Base-by-base conservation (phyloP, 2,888 invertebrate genomes). In the Tenthredo mesomela region DNA sequence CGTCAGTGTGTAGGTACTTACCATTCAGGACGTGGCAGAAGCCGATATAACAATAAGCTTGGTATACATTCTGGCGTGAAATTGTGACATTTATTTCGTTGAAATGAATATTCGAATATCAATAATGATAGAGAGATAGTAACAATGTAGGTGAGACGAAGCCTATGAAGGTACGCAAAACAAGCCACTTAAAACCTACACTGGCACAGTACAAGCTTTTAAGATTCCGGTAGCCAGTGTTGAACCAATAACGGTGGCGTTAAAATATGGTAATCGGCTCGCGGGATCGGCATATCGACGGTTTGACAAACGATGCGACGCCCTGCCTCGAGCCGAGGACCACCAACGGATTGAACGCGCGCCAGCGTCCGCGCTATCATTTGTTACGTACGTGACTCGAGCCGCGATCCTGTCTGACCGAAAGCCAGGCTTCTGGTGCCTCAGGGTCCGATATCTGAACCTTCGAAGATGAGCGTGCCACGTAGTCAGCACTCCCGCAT, bases 261-360 rank as follows among this genome's bases (percentile, higher is more conserved):
- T 93, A 92, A 93, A 93, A 93, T 93, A 93, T 93, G 93, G 90
- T 92, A 92, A 93, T 93, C 92, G 91, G 90, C 91, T 90, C 87
- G 89, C 91, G 88, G 89, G 91, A 93, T 93, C 92, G 91, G 92
- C 92, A 90, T 92, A 93, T 93, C 93, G 93, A 93, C 92, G 91
- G 91, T 91, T 93, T 93, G 93, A 93, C 93, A 93, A 93, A 93
- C 92, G 93, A 93, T 92, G 90, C 90, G 89, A 88, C 89, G 91
- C 91, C 89, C 82, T 82, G 33, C 67, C 67, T 82, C 90, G 89
- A 88, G 89, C 90, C 88, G 86, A 87, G 89, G 93, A 93, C 93
- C 93, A 93, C 93, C 93, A 93, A 92, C 90, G 90, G 93, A 89
- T 92, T 88, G 87, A 85, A 87, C 87, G 88, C 88, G 86, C 87